These are phyloP conservation scores for Gymnothorax reevesii DNA, from an alignment of 2,797 vertebrate genomes.

Conservation along the genomic window DNA sequence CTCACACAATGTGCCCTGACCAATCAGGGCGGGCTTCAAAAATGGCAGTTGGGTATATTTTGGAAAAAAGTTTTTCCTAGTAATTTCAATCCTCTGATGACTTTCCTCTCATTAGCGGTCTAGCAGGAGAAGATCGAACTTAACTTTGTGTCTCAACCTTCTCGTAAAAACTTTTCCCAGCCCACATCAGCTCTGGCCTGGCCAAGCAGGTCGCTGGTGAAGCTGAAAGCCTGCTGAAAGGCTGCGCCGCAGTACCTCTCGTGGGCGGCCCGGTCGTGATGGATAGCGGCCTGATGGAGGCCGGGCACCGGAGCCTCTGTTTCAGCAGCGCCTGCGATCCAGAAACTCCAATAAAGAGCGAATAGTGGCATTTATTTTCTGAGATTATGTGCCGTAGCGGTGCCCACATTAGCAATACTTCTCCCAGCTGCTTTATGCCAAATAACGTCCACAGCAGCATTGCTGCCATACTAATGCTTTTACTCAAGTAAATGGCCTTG, in stretches of 20 bases:
- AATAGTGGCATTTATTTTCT: constrained; percentile 5
- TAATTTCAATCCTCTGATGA: neutral
- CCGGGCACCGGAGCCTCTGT: neutral
- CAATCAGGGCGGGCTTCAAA: neutral
- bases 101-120: neutral
- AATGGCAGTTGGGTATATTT: neutral
- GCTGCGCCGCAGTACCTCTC: constrained; percentile 68
- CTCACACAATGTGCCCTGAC: neutral
- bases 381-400: neutral
- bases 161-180: neutral
- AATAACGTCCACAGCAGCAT: neutral
- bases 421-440: neutral
- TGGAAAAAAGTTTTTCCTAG: neutral
- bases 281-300: constrained; percentile 51
- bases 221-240: constrained; percentile 53
- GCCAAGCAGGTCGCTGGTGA: too few species aligned
- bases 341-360: constrained; percentile 15
- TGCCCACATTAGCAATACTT: constrained; percentile 18
- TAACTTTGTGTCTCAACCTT: neutral
- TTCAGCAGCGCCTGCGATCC: constrained; percentile 5
- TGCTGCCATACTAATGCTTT: constrained; percentile 6
- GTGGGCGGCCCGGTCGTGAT: constrained; percentile 69
- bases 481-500: neutral
- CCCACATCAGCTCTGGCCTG: neutral
- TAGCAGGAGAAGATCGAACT: neutral